Evolutionary conservation across 2,113 vertebrate species (phyloP), one percentile per base, ranked within the genome.

Genomic region (Poecile atricapillus): DNA sequence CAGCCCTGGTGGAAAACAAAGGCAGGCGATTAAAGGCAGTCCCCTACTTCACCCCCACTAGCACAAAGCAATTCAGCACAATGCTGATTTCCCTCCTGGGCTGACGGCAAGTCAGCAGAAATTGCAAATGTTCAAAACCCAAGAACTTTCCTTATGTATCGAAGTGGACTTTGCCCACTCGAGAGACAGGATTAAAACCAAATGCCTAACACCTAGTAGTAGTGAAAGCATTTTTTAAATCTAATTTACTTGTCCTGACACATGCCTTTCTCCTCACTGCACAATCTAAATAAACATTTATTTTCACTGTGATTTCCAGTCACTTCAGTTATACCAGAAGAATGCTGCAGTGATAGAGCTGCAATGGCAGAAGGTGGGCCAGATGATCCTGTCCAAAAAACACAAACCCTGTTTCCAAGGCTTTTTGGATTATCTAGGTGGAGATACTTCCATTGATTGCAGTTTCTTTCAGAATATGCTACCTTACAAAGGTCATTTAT

Each of bases 301-400:
- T 80, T 92, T 92, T 81, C 83, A 82, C 65, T 69, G 84, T 74
- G 63, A 87, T 90, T 91, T 62, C 56, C 85, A 91, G 39, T 86
- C 73, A 70, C 43, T 90, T 80, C 70, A 71, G 75, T 39, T 50
- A 25, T 56, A 92, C 0, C 0, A 21, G 43, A 94, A 91, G 39
- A 86, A 91, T 2, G 4, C 37, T 43, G 69, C 60, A 86, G 47
- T 8, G 3, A 1, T 3, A 78, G 52, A 80, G 44, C 59, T 73
- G 41, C 90, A 87, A 74, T 93, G 58, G 81, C 87, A 95, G 84
- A 53, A 87, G 43, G 62, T 44, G 37, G 52, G 47, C 22, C 52
- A 88, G 37, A 68, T 1, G 3, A 79, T 49, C 53, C 46, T 8
- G 3, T 58, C 70, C 69, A 87, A 82, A 95, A 89, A 47, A 5